Evolutionary conservation across 2,113 vertebrate species (phyloP), one percentile per base, ranked within the genome.

Genomic region (Camarhynchus parvulus): DNA sequence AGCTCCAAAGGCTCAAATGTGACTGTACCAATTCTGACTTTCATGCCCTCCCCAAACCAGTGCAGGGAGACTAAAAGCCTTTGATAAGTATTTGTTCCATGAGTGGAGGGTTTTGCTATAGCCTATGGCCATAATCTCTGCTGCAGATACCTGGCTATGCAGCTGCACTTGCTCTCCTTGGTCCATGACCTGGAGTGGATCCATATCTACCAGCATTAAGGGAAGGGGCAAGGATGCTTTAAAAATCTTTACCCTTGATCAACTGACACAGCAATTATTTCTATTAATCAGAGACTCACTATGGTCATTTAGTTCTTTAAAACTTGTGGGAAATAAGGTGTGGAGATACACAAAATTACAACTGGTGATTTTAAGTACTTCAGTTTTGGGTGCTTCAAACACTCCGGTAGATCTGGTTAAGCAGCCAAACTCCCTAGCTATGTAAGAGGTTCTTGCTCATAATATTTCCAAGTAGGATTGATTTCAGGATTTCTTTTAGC

Each of bases 1-100:
- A 63, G 42, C 39, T 89, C 55, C 39, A 55, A 78, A 59, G 63
- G 28, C 33, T 55, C 46, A 62, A 50, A 55, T 0, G 1, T 31
- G 15, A 56, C 11, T 2, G 0, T 25, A 72, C 15, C 24, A 13
- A 28, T 72, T 55, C 22, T 21, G 17, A 10, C 2, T 5, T 22
- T 76, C 0, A 0, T 23, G 31, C 21, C 9, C 20, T 73, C 6
- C 20, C 2, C 35, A 87, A 25, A 87, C 4, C 50, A 35, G 16
- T 19, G 15, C 37, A 63, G 42, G 39, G 59, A 76, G 6, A 53
- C 31, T 37, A 35, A 89, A 76, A 62, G 9, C 11, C 41, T 75
- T 28, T 15, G 35, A 82, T 44, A 44, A 37, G 27, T 17, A 33
- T 53, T 50, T 76, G 5, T 86, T 86, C 42, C 5, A 0, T 27